Evolutionary conservation across 2,797 vertebrate species (phyloP), one percentile per base, ranked within the genome.

Genomic region (Xenopus petersii): DNA sequence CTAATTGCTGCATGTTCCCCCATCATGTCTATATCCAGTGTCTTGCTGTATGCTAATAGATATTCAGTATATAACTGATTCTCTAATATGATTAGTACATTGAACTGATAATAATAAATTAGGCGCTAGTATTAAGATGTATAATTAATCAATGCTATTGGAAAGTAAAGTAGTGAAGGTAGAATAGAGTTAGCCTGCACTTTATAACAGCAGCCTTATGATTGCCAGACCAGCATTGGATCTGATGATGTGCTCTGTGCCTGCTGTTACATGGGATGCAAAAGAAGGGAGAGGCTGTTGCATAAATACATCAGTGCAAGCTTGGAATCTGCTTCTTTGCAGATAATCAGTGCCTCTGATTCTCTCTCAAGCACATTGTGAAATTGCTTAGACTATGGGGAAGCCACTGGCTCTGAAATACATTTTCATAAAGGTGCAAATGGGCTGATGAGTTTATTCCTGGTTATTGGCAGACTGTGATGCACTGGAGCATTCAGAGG

Each of bases 351-450:
- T 46, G 58, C n/a, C 59, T 66, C 33, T 13, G 59, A 63, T 64
- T 58, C 51, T 48, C 16, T 61, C 24, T 7, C 42, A 3, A 0
- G 3, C 2, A 30, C 42, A 64, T 64, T 33, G 17, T 70, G 30
- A 10, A 13, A 71, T 36, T 71, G 30, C 74, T 55, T 79, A 13
- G 69, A 65, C 69, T 49, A 59, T 73, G 69, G 75, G 69, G 71
- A 72, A 46, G 67, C 30, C 73, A 42, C 0, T 64, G 82, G 68
- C 77, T 80, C 65, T 1, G 2, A 79, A 81, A 79, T 1, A 15
- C 13, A n/a, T 80, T 80, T 81, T 75, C 81, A 56, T 6, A 10
- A 77, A 80, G 72, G 83, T 77, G 75, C 82, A 82, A 80, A 81
- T 79, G 75, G 81, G 59, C 0, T 59, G 70, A 80, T 76, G 61